A percentile compares a stretch with the other conserved stretches of the same genome.
Evolutionary conservation across 2,888 invertebrate genomes (phyloP).

Genomic region (Chloroclystis v-ata): DNA sequence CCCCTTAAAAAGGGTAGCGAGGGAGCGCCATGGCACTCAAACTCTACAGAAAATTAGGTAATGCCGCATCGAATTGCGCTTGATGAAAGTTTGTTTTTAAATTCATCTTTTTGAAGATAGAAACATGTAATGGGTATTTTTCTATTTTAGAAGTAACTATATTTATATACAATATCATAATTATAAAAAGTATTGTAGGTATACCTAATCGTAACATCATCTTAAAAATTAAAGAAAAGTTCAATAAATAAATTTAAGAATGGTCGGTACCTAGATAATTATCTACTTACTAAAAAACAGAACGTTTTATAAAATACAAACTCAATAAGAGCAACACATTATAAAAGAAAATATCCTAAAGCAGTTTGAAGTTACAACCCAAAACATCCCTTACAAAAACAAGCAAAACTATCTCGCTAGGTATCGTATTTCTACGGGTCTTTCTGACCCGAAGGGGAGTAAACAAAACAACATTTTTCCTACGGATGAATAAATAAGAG

Average conservation of each 20-base stretch:
- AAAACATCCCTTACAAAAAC: conserved; percentile 42
- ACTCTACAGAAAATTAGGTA: conserved; percentile 42
- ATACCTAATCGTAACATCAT: too few relatives aligned
- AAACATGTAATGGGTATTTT: too few relatives aligned
- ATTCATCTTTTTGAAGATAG: too few relatives aligned
- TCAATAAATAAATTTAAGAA: too few relatives aligned
- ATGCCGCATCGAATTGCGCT: conserved; percentile 30
- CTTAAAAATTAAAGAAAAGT: too few relatives aligned
- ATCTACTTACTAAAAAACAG: too few relatives aligned
- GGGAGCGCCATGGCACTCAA: conserved; percentile 44
- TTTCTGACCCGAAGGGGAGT: conserved; percentile 50
- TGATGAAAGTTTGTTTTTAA: background rate
- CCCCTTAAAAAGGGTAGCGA: conserved; percentile 77
- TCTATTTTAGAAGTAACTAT: too few relatives aligned
- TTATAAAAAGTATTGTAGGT: too few relatives aligned
- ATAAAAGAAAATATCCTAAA: conserved; percentile 25
- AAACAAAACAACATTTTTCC: conserved; percentile 76
- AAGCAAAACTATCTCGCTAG: conserved; percentile 55
- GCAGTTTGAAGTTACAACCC: conserved; percentile 24
- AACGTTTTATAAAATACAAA: too few relatives aligned
- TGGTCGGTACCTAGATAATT: too few relatives aligned
- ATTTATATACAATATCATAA: too few relatives aligned
- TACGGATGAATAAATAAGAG: conserved; percentile 75
- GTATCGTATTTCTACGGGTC: conserved; percentile 39
- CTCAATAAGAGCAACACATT: too few relatives aligned